Base-by-base conservation (phyloP, 2,888 invertebrate genomes). In the Polydesmus complanatus region DNA sequence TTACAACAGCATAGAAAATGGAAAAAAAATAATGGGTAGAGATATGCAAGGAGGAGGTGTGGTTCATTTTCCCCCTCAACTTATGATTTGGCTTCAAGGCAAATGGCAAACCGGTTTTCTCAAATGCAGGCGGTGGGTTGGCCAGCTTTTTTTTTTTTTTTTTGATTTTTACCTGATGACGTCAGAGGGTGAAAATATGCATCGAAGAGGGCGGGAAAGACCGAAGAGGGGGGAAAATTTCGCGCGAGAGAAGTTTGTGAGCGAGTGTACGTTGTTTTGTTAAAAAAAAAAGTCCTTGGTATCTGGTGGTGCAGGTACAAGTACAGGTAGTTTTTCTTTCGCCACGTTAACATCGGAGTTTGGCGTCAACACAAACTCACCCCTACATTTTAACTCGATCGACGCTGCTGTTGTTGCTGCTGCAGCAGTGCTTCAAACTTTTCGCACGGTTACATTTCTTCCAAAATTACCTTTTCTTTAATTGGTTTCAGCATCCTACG, bases 211-310 rank as follows among this genome's bases (percentile, higher is more conserved):
- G 37, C 14, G 5, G 37, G 8, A 37, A 37, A 8, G 37, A 37
- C 8, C 14, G 37, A 14, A 37, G 14, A 37, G 37, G 37, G 37
- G 37, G 14, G 37, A 37, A 8, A n/a, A n/a, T n/a, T n/a, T n/a
- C n/a, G n/a, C n/a, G n/a, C n/a, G n/a, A n/a, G n/a, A n/a, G n/a
- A n/a, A n/a, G n/a, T n/a, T n/a, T n/a, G n/a, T n/a, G n/a, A n/a
- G n/a, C n/a, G n/a, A n/a, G n/a, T n/a, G n/a, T n/a, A n/a, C 14
- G 8, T 8, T 8, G 37, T 37, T 37, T 37, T 5, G 5, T 37
- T 37, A 5, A 64, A 56, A 61, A 66, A 5, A 61, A 62, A 19
- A 37, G 37, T 37, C 37, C 37, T 37, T 37, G 37, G 37, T 14
- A 8, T 37, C 8, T 8, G 14, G 37, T 37, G 5, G 37, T 37